Conservation (phyloP, 2,113 vertebrate genomes). For the Potamarius usumacintae region DNA sequence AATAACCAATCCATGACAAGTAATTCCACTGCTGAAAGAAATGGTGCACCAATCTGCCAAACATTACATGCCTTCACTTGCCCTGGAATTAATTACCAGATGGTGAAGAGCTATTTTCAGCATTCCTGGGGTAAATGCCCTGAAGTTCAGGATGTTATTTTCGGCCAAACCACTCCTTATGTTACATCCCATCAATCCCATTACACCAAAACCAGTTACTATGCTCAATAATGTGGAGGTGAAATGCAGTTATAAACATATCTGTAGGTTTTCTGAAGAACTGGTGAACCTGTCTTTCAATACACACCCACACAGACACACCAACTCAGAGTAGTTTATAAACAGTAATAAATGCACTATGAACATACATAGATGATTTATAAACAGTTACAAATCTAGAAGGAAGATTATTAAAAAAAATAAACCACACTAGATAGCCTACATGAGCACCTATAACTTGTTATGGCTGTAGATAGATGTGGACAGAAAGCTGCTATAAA, state of each 20-base stretch:
- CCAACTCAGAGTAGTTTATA: not conserved
- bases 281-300: not conserved
- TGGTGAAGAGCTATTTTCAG: slow-evolving; percentile 10
- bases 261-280: not conserved
- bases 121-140: not conserved
- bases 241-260: too few relatives aligned
- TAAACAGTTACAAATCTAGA: not conserved
- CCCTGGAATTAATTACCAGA: slow-evolving; percentile 13
- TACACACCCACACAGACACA: not conserved
- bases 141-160: slow-evolving; percentile 13
- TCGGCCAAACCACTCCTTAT: not conserved
- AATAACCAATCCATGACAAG: not conserved
- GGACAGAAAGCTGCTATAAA: not conserved
- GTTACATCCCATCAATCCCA: not conserved
- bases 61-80: not conserved
- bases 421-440: not conserved
- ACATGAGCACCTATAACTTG: not conserved
- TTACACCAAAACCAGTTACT: not conserved
- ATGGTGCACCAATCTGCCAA: slow-evolving; percentile 8
- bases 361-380: not conserved
- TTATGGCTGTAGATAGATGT: not conserved
- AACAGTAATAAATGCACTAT: not conserved
- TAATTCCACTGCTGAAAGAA: slow-evolving; percentile 9
- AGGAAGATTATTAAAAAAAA: not conserved
- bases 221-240: not conserved